Base-by-base conservation (phyloP, 2,888 invertebrate genomes). In the Melikaiella ostensackeni region DNA sequence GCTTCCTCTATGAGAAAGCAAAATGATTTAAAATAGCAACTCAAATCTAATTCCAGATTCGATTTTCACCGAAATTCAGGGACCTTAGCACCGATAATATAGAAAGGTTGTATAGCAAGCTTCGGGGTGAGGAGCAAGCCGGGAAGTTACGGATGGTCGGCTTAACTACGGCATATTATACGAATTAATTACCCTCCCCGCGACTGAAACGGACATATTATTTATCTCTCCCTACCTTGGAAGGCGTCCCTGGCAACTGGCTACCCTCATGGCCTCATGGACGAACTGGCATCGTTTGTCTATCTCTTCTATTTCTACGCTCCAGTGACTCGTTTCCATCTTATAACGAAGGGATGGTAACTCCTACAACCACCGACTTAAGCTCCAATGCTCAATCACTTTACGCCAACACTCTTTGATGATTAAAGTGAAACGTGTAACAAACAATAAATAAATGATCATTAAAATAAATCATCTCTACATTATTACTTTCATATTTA, bases 151-250 rank as follows among this genome's bases (percentile, higher is more conserved):
- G 87, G 89, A 91, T 90, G 89, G 91, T 87, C 87, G 84, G 90
- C 89, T 91, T 90, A 91, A 90, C 90, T 90, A 84, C 86, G 88
- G 89, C 88, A 91, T 91, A 91, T 91, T 91, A 91, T 90, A 88
- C 90, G 89, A 90, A 91, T 91, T 91, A 90, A 91, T 91, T 90
- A 90, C 86, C 88, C 84, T 81, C 84, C 84, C 84, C 81, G 81
- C 84, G 79, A 82, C 87, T 88, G 86, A 86, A 85, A 89, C 87
- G 88, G 87, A 88, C 89, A 88, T 90, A 91, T 90, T 90, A 91
- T 90, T 90, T 89, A 91, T 89, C 89, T 81, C 83, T 82, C 81
- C 79, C 79, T 77, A 50, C 70, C 50, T 70, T 46, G 46, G n/a
- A 33, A 82, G 80, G 78, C 79, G 78, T 75, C 78, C 75, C 78